phyloP scores from a whole-genome alignment of 2,888 invertebrate genomes.

The Heliconius erato region DNA sequence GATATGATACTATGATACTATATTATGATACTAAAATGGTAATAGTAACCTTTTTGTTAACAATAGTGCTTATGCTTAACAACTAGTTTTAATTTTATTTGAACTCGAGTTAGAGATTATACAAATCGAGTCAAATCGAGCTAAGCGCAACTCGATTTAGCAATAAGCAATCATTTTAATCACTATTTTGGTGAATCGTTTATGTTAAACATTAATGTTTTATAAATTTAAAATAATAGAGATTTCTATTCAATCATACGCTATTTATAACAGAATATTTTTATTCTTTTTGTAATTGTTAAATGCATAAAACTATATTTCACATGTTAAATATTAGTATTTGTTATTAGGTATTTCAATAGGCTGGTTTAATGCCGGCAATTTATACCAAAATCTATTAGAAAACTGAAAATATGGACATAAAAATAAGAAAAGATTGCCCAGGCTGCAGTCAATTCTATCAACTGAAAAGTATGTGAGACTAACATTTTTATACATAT shows the following conservation, averaged over 20 bases:
- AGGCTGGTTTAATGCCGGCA: background rate
- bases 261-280: background rate
- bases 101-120: too few species aligned
- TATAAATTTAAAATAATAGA: background rate
- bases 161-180: too few species aligned
- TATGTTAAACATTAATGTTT: background rate
- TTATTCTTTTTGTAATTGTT: background rate
- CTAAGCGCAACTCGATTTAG: too few species aligned
- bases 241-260: background rate
- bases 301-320: background rate
- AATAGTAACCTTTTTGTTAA: too few species aligned
- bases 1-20: too few species aligned
- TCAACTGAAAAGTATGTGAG: slow-evolving; percentile 69
- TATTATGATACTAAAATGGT: too few species aligned
- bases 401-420: slow-evolving; percentile 62
- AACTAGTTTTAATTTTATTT: too few species aligned
- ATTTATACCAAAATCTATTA: background rate
- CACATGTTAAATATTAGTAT: background rate
- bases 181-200: background rate
- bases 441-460: slow-evolving; percentile 79
- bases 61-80: too few species aligned
- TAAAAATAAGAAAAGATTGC: slow-evolving; percentile 69
- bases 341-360: background rate
- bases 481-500: background rate
- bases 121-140: too few species aligned